Evolutionary conservation across 2,888 invertebrate genomes (phyloP).

Genomic region (Pilophorus perplexus): DNA sequence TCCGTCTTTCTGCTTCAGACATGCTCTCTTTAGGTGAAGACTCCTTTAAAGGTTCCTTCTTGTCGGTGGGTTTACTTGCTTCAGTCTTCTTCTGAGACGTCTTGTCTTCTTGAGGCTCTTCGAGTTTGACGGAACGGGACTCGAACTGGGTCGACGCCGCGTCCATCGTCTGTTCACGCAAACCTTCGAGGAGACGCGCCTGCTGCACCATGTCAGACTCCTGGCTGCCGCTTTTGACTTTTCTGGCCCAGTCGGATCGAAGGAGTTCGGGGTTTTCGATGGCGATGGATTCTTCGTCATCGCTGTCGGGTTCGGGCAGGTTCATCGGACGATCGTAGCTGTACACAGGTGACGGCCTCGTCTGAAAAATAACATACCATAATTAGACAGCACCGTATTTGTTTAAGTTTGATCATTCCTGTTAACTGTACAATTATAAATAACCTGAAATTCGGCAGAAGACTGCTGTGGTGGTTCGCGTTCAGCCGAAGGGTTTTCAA

Average conservation of each 20-base stretch:
- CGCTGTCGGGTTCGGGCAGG: slow-evolving; percentile 10
- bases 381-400: too few species aligned
- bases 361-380: too few species aligned
- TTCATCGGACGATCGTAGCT: neutral
- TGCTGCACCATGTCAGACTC: too few species aligned
- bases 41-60: neutral
- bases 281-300: slow-evolving; percentile 46
- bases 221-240: too few species aligned
- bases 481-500: slow-evolving; percentile 24
- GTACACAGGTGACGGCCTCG: neutral
- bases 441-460: too few species aligned
- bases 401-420: too few species aligned
- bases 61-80: neutral
- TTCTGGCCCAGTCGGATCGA: too few species aligned
- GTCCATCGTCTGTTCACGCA: too few species aligned
- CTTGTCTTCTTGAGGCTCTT: slow-evolving; percentile 20
- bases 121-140: slow-evolving; percentile 15
- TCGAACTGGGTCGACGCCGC: neutral
- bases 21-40: too few species aligned
- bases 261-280: slow-evolving; percentile 46
- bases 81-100: neutral
- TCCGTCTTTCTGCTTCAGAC: slow-evolving; percentile 7
- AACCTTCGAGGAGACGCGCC: too few species aligned
- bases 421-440: too few species aligned
- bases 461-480: neutral